A percentile compares a stretch with the other conserved stretches of the same genome.
Evolutionary conservation across 53 echinoderm and acorn worm species (phyloP).

Genomic region (Echinometra lucunter): DNA sequence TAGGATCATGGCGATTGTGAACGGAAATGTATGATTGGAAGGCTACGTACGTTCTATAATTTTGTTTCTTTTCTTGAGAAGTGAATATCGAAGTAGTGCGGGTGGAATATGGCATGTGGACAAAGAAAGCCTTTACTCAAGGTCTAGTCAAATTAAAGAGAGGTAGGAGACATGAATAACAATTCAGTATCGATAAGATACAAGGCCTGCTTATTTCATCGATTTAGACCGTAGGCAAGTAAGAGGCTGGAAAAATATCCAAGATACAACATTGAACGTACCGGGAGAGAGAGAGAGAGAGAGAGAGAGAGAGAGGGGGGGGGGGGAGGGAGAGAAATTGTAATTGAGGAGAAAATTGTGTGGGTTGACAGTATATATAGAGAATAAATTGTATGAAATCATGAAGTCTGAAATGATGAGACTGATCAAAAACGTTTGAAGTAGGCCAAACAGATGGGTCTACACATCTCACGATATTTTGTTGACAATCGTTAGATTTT

Average conservation of each 20-base stretch:
- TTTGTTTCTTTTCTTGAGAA: not conserved
- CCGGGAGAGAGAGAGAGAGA: not conserved
- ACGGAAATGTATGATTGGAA: not conserved
- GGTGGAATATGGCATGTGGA: not conserved
- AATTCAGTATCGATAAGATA: constrained; percentile 27
- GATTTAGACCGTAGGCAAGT: not conserved
- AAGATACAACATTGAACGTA: not conserved
- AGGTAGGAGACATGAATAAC: not conserved
- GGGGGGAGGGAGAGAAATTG: not conserved
- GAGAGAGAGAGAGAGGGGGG: not conserved
- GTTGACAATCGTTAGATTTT: too few species aligned
- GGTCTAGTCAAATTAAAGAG: constrained; percentile 33
- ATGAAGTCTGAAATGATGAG: not conserved
- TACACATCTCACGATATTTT: too few species aligned
- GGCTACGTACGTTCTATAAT: not conserved
- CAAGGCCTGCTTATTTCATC: constrained; percentile 43
- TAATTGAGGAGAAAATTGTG: too few species aligned
- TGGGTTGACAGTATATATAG: not conserved
- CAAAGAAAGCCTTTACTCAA: not conserved
- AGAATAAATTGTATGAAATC: not conserved
- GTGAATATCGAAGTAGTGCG: constrained; percentile 1
- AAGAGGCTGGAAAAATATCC: constrained; percentile 47
- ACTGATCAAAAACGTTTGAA: not conserved
- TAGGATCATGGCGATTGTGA: too few species aligned
- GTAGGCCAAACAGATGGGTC: too few species aligned